These are phyloP conservation scores for Vespertilio murinus DNA, from an alignment of 2,797 vertebrate species.

Conservation along the genomic window DNA sequence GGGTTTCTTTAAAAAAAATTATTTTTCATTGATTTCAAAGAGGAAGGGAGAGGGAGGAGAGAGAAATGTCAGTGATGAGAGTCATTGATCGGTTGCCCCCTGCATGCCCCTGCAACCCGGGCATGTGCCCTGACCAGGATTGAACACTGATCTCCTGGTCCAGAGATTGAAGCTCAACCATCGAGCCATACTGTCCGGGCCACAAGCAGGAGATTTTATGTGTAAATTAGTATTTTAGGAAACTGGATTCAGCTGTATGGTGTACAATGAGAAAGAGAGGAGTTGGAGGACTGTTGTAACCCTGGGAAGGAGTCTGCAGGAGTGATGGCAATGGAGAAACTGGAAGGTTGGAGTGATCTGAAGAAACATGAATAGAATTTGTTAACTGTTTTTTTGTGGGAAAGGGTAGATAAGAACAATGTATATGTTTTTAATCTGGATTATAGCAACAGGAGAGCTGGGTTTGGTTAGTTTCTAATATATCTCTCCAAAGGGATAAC, in stretches of 20 bases:
- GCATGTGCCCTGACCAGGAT: too few species aligned
- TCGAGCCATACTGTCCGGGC: too few species aligned
- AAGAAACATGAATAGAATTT: conserved; percentile 35
- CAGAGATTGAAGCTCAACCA: too few species aligned
- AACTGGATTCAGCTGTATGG: not conserved
- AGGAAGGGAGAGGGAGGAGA: too few species aligned
- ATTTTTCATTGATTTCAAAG: too few species aligned
- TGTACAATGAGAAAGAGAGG: not conserved
- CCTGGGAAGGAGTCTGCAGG: not conserved
- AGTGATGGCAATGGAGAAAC: not conserved
- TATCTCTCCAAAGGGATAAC: not conserved
- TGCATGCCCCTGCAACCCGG: too few species aligned
- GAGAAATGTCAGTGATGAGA: too few species aligned
- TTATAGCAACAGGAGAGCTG: not conserved
- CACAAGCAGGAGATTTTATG: not conserved
- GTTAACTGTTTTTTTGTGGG: conserved; percentile 10
- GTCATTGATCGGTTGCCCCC: too few species aligned
- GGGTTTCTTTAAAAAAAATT: too few species aligned
- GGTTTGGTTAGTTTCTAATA: not conserved
- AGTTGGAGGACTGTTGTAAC: not conserved
- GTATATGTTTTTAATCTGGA: not conserved
- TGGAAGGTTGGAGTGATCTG: not conserved
- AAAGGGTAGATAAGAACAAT: not conserved
- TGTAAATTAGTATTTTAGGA: conserved; percentile 4
- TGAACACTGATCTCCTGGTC: too few species aligned